phyloP scores from a whole-genome alignment of 2,113 vertebrate genomes.

The Ictalurus punctatus region DNA sequence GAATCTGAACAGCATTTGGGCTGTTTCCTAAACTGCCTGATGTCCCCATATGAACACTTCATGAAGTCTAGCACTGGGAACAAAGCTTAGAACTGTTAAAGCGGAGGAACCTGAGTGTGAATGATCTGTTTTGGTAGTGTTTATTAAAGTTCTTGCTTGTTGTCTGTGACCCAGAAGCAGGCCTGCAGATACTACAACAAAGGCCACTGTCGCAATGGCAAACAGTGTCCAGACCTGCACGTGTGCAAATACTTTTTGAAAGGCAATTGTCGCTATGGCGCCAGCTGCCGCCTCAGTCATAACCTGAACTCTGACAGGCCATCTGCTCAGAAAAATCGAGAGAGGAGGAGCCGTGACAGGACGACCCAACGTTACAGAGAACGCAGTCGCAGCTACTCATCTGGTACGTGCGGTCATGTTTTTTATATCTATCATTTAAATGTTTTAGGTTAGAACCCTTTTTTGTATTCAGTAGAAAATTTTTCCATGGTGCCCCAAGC shows the following conservation, averaged over 20 bases:
- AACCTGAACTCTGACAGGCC: neutral
- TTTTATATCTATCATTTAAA: neutral
- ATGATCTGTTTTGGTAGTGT: neutral
- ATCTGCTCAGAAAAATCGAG: neutral
- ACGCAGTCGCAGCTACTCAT: slow-evolving; percentile 3
- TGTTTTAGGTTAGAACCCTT: neutral
- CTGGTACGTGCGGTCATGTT: slow-evolving; percentile 10
- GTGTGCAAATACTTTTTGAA: slow-evolving; percentile 61
- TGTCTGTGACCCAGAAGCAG: slow-evolving; percentile 23
- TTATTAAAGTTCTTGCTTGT: neutral
- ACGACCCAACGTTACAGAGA: neutral
- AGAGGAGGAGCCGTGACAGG: neutral
- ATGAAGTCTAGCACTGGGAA: neutral
- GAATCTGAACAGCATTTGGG: neutral
- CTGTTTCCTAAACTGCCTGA: neutral
- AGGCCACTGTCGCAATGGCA: slow-evolving; percentile 53
- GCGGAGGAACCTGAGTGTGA: neutral
- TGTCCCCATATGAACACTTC: neutral
- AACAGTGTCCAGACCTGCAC: slow-evolving; percentile 58
- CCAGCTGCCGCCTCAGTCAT: slow-evolving; percentile 61
- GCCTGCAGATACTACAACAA: slow-evolving; percentile 68
- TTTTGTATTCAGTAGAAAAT: neutral
- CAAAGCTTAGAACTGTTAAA: neutral
- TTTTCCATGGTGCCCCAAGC: neutral
- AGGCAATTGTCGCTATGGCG: slow-evolving; percentile 58